Conservation (phyloP, 2,113 vertebrate genomes). For the Tympanuchus pallidicinctus region DNA sequence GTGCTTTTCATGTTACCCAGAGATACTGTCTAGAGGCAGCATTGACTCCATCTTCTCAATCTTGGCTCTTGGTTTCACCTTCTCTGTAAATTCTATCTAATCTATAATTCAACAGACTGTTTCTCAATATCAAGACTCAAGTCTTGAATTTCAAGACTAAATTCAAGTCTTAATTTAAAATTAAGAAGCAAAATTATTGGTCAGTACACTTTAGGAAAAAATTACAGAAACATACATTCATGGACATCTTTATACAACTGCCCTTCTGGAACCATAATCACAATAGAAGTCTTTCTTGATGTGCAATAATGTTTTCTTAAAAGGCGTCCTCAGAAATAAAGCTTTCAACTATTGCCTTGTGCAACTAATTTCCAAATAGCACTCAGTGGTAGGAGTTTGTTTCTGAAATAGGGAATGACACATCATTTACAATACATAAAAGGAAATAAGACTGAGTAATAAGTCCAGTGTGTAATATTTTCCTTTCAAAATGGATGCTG, state of each 20-base stretch:
- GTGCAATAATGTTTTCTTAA: neutral
- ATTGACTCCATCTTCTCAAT: neutral
- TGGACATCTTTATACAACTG: neutral
- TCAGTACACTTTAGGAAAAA: neutral
- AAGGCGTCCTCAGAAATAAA: neutral
- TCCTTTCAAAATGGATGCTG: constrained; percentile 38
- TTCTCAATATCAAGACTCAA: neutral
- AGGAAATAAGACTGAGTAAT: constrained; percentile 60
- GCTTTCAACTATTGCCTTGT: neutral
- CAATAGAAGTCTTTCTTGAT: neutral
- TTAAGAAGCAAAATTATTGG: neutral
- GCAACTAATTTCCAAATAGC: constrained; percentile 38
- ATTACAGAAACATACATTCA: neutral
- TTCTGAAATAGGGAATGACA: constrained; percentile 54
- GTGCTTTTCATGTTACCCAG: neutral
- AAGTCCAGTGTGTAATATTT: constrained; percentile 44
- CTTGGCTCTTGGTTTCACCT: neutral
- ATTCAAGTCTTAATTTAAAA: neutral
- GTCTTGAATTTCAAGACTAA: neutral
- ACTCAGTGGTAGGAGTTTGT: constrained; percentile 14
- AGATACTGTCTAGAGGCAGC: neutral
- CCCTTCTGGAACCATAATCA: neutral
- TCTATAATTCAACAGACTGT: neutral
- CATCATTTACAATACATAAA: constrained; percentile 38
- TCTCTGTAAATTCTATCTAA: neutral